Base-by-base conservation (phyloP, 2,888 invertebrate species). In the Melieria crassipennis region DNA sequence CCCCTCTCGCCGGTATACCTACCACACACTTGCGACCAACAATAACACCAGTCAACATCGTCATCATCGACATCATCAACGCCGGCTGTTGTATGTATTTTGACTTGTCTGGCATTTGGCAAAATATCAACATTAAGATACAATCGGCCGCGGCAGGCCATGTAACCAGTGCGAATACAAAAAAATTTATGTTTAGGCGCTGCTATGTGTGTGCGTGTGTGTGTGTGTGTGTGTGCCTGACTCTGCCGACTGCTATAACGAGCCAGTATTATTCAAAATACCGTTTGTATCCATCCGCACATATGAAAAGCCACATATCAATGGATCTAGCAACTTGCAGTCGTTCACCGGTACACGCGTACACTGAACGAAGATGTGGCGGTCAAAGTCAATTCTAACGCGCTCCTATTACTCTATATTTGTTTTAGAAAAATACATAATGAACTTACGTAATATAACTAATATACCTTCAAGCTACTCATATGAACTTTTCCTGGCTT, bases 121-220 rank as follows among this genome's bases (percentile, higher is more conserved):
- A 50, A 68, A 68, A 68, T 68, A 61, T 61, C 60, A 61, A 50
- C 68, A 55, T 68, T 61, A 68, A 68, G 68, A 68, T 68, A 52
- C 60, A 61, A 68, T 68, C 60, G 50, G 45, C 5, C 4, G 42
- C 45, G 16, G 2, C 6, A 9, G 11, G 61, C 61, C 47, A 47
- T 7, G 11, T 45, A 43, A 56, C 30, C 56, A 16, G 46, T 6
- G 7, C n/a, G 46, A 42, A 55, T 52, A 56, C 65, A 56, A 46
- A 65, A 56, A 56, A 16, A 56, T 56, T 45, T 30, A 13, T 13
- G 46, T 16, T 45, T 63, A 13, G 48, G 50, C 50, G 11, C 50
- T 16, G 16, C 16, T 16, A 16, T 16, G 43, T 52, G 13, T 43
- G 55, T 64, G 30, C 43, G 42, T 52, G 48, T 64, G 43, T 52